These are phyloP conservation scores for Chelonus formosanus DNA, from an alignment of 2,888 invertebrate species.

Conservation along the genomic window DNA sequence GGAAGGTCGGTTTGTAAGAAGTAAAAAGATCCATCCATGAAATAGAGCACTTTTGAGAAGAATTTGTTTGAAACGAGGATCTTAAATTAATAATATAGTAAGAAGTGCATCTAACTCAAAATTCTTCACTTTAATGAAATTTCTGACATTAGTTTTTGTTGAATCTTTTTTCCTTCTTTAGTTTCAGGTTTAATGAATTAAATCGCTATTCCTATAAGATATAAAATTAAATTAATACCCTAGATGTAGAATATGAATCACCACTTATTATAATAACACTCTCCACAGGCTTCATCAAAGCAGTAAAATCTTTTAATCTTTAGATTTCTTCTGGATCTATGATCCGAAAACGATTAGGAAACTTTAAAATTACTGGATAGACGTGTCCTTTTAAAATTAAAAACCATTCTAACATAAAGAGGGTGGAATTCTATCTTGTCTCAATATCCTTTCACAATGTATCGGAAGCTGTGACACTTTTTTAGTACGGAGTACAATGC, in stretches of 20 bases:
- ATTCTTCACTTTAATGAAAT: slow-evolving; percentile 37
- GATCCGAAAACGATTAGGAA: slow-evolving; percentile 37
- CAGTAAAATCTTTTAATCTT: slow-evolving; percentile 35
- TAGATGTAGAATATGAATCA: slow-evolving; percentile 41
- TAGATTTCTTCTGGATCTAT: slow-evolving; percentile 37
- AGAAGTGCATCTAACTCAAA: slow-evolving; percentile 34
- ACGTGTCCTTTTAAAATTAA: slow-evolving; percentile 36
- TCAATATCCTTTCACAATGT: slow-evolving; percentile 39
- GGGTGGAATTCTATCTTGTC: slow-evolving; percentile 41
- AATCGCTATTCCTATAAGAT: slow-evolving; percentile 25
- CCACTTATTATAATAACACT: slow-evolving; percentile 41
- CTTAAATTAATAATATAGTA: slow-evolving; percentile 37
- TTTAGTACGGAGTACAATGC: slow-evolving; percentile 42
- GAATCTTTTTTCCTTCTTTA: slow-evolving; percentile 26
- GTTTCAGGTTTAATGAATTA: slow-evolving; percentile 11
- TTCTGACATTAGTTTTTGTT: slow-evolving; percentile 27
- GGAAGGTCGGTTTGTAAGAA: too few relatives aligned
- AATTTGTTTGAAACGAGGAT: slow-evolving; percentile 42
- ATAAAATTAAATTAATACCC: slow-evolving; percentile 40
- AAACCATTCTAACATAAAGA: slow-evolving; percentile 38
- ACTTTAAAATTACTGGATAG: slow-evolving; percentile 38
- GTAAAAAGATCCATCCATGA: too few relatives aligned
- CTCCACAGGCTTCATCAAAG: slow-evolving; percentile 39
- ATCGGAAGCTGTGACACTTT: too few relatives aligned
- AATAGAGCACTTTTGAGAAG: slow-evolving; percentile 39